Evolutionary conservation across 1,140 invertebrate species (phyloP).

Genomic region (Orchesella cincta): DNA sequence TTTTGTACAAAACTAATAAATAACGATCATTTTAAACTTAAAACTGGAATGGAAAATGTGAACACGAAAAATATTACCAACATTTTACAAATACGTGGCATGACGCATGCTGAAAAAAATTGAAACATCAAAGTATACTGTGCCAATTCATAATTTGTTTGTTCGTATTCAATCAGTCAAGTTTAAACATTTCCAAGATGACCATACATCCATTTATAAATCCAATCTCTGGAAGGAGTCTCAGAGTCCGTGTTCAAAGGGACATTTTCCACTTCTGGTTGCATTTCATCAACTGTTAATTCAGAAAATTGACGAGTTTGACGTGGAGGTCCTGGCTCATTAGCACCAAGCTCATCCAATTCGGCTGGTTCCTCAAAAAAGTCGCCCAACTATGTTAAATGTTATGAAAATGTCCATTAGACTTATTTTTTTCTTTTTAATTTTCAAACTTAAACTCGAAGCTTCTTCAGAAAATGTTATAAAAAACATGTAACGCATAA

Average conservation of each 20-base stretch:
- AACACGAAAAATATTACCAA: too few species aligned
- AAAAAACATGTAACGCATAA: neutral
- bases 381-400: neutral
- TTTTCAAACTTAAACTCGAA: too few species aligned
- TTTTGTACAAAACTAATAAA: too few species aligned
- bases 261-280: slow-evolving; percentile 27
- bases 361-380: neutral
- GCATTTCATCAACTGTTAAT: slow-evolving; percentile 28
- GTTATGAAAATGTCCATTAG: neutral
- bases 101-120: too few species aligned
- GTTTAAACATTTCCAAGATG: slow-evolving; percentile 48
- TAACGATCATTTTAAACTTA: too few species aligned
- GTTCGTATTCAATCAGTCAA: too few species aligned
- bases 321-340: neutral
- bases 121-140: too few species aligned
- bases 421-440: too few species aligned
- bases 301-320: slow-evolving; percentile 10
- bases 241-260: neutral
- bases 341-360: neutral
- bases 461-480: too few species aligned
- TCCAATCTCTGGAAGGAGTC: slow-evolving; percentile 44
- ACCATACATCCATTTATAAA: slow-evolving; percentile 43
- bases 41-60: too few species aligned
- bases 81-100: too few species aligned
- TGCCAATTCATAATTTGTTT: too few species aligned